Evolutionary conservation across 1,140 invertebrate species (phyloP).

Genomic region (Drosophila seguyi): DNA sequence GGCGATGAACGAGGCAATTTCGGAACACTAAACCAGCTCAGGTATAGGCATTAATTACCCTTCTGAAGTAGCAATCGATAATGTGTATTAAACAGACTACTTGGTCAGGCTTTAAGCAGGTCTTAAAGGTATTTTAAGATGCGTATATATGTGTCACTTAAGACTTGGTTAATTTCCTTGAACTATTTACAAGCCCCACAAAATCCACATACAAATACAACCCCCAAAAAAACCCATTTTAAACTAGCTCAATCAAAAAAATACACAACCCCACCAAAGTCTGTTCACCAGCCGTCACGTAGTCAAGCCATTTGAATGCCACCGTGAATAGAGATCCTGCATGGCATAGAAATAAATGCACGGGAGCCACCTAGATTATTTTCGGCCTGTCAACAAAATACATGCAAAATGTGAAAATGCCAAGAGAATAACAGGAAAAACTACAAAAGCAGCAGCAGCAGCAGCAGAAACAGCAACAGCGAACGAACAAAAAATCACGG

Average conservation of each 20-base stretch:
- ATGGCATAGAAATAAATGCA: slow-evolving; percentile 56
- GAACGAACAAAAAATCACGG: slow-evolving; percentile 52
- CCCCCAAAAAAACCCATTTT: slow-evolving; percentile 6
- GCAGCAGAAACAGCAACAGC: slow-evolving; percentile 8
- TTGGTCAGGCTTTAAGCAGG: neutral
- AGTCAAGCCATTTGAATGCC: slow-evolving; percentile 49
- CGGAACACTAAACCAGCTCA: neutral
- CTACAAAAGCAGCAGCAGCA: slow-evolving; percentile 26
- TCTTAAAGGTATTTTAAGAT: neutral
- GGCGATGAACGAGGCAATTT: slow-evolving; percentile 20
- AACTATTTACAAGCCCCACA: neutral
- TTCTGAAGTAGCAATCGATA: slow-evolving; percentile 1
- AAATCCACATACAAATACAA: neutral
- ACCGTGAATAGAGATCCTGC: slow-evolving; percentile 39
- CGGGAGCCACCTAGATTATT: slow-evolving; percentile 60
- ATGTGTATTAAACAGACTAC: no score
- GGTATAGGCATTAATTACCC: neutral
- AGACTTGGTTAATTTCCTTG: neutral
- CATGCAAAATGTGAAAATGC: slow-evolving; percentile 71
- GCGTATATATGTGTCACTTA: neutral
- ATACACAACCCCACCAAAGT: slow-evolving; percentile 11
- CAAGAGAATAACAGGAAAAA: slow-evolving; percentile 60
- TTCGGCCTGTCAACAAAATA: slow-evolving; percentile 74
- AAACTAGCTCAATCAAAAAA: slow-evolving; percentile 23
- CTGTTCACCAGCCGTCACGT: slow-evolving; percentile 22